Evolutionary conservation across 2,113 vertebrate genomes (phyloP).

Genomic region (Spea bombifrons): DNA sequence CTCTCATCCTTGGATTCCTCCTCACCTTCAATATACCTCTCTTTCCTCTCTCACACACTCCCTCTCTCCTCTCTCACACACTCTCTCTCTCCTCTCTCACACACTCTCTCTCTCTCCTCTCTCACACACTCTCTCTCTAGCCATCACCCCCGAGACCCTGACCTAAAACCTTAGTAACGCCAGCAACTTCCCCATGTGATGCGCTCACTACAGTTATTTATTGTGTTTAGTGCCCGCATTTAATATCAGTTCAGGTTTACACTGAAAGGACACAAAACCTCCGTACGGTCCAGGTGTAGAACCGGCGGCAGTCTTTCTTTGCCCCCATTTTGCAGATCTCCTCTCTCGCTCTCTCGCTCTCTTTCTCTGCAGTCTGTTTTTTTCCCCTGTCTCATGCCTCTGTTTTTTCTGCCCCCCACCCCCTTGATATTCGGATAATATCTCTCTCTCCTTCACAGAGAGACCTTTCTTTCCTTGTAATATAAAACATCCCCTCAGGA

Average conservation of each 20-base stretch:
- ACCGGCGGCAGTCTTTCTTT: background rate
- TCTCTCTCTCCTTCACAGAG: slow-evolving; percentile 40
- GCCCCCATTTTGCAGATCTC: background rate
- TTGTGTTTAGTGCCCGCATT: too few relatives aligned
- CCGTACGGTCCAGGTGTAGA: too few relatives aligned
- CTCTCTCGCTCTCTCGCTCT: background rate
- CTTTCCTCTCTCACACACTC: too few relatives aligned
- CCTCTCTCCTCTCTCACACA: background rate
- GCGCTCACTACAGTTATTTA: too few relatives aligned
- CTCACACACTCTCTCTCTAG: background rate
- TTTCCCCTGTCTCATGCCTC: background rate
- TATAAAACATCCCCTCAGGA: slow-evolving; percentile 67
- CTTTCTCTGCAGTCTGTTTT: background rate
- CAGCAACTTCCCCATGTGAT: too few relatives aligned
- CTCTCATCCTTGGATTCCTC: too few relatives aligned
- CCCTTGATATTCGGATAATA: slow-evolving; percentile 45
- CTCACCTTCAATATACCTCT: too few relatives aligned
- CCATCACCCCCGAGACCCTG: background rate
- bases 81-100: background rate
- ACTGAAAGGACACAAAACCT: too few relatives aligned
- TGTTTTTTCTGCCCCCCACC: slow-evolving; percentile 11
- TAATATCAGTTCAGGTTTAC: too few relatives aligned
- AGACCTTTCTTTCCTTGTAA: slow-evolving; percentile 54
- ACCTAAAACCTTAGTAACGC: too few relatives aligned
- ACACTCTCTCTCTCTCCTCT: background rate